phyloP scores from a whole-genome alignment of 53 echinoderm and acorn worm species.

The Holothuria leucospilota region DNA sequence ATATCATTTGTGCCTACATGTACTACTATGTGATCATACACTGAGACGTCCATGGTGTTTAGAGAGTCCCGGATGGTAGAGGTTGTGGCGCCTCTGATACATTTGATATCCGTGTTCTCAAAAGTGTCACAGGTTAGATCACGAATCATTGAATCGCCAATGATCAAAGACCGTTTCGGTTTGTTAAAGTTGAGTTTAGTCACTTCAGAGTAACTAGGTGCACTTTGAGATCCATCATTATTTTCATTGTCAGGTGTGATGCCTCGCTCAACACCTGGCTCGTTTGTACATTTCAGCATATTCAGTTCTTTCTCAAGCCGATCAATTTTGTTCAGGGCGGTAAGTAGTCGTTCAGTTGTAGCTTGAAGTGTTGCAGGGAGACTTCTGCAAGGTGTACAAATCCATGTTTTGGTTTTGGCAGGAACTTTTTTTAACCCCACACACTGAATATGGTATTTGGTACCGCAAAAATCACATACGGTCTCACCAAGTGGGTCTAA shows the following conservation, averaged over 20 bases:
- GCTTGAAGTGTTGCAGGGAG: slow-evolving; percentile 1
- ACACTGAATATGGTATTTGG: slow-evolving; percentile 26
- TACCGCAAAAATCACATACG: slow-evolving; percentile 10
- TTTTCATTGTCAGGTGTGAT: no score
- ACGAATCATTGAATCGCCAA: background rate
- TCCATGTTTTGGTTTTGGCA: slow-evolving; percentile 24
- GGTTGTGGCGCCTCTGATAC: background rate
- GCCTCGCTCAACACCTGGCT: no score
- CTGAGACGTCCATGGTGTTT: background rate
- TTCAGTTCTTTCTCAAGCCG: slow-evolving; percentile 14
- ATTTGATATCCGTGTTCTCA: background rate
- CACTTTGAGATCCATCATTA: no score
- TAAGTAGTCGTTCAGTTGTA: background rate
- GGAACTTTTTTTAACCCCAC: slow-evolving; percentile 10
- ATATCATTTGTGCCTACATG: background rate
- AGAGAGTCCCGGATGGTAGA: background rate
- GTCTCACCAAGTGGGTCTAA: no score
- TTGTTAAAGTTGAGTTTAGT: background rate
- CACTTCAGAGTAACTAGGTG: background rate
- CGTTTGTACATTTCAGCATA: no score
- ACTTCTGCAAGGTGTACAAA: slow-evolving; percentile 7
- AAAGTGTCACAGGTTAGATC: background rate
- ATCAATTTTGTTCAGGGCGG: slow-evolving; percentile 13
- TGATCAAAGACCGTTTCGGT: background rate
- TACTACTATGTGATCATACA: background rate